phyloP scores from a whole-genome alignment of 2,888 invertebrate genomes.

The Sinodicranocentrus sp. region DNA sequence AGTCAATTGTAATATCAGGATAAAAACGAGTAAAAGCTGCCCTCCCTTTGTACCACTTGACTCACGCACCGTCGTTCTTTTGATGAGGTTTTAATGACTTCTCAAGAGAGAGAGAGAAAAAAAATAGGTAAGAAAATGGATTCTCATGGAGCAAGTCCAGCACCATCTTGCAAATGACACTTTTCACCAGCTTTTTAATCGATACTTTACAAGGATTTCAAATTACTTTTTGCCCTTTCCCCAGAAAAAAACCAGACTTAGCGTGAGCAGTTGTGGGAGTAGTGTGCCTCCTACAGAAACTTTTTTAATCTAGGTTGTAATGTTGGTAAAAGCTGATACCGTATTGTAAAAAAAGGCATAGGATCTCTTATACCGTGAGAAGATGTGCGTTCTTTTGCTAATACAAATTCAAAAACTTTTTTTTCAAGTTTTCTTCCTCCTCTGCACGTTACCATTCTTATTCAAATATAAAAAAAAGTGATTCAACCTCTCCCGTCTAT shows the following conservation, averaged over 20 bases:
- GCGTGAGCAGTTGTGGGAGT: neutral
- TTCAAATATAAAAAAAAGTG: conserved; percentile 40
- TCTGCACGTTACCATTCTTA: conserved; percentile 21
- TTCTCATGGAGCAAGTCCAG: neutral
- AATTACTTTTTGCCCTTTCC: conserved; percentile 35
- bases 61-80: conserved; percentile 30
- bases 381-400: conserved; percentile 22
- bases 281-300: too few relatives aligned
- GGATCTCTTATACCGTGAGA: too few relatives aligned
- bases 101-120: too few relatives aligned
- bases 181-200: conserved; percentile 43
- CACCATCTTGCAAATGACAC: conserved; percentile 47
- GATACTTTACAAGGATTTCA: conserved; percentile 46
- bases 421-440: neutral
- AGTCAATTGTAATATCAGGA: too few relatives aligned
- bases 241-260: conserved; percentile 1
- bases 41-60: neutral
- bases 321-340: conserved; percentile 10
- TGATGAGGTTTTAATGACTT: conserved; percentile 56
- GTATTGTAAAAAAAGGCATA: too few relatives aligned
- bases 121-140: conserved; percentile 18
- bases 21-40: too few relatives aligned
- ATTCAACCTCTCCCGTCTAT: too few relatives aligned
- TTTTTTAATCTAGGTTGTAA: conserved; percentile 65
- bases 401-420: conserved; percentile 16